These are phyloP conservation scores for Porites evermanni DNA, from an alignment of 92 coral and sea anemone species.

Conservation along the genomic window DNA sequence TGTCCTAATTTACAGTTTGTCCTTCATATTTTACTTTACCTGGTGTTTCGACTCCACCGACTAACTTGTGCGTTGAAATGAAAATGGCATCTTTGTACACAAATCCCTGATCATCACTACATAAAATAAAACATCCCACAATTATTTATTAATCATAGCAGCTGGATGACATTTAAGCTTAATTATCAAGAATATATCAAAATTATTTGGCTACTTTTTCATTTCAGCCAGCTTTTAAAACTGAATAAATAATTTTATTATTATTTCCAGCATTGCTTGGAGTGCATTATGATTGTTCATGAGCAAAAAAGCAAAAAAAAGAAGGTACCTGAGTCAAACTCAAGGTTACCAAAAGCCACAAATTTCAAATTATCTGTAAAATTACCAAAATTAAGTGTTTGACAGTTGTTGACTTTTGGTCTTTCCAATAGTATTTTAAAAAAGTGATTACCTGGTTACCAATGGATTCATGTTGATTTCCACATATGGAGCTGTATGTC, in stretches of 20 bases:
- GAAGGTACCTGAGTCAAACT: no score
- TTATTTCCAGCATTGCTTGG: no score
- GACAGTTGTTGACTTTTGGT: no score
- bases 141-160: background rate
- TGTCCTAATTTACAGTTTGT: no score
- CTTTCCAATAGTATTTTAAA: no score
- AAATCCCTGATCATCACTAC: constrained; percentile 80
- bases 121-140: constrained; percentile 3
- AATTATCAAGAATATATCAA: background rate
- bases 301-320: no score
- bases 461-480: constrained; percentile 98
- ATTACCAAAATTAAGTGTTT: no score
- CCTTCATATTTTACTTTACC: constrained; percentile 48
- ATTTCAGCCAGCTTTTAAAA: no score
- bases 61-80: constrained; percentile 92
- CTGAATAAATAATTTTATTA: no score
- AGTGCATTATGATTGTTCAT: no score
- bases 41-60: constrained; percentile 97
- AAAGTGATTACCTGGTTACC: constrained; percentile 68
- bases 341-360: no score
- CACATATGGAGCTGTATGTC: constrained; percentile 81
- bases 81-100: constrained; percentile 97
- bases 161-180: background rate
- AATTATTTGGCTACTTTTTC: background rate
- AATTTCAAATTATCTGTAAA: no score